Evolutionary conservation across 1,140 invertebrate species (phyloP), one percentile per base, ranked within the genome.

Genomic region (Neelides sp.): DNA sequence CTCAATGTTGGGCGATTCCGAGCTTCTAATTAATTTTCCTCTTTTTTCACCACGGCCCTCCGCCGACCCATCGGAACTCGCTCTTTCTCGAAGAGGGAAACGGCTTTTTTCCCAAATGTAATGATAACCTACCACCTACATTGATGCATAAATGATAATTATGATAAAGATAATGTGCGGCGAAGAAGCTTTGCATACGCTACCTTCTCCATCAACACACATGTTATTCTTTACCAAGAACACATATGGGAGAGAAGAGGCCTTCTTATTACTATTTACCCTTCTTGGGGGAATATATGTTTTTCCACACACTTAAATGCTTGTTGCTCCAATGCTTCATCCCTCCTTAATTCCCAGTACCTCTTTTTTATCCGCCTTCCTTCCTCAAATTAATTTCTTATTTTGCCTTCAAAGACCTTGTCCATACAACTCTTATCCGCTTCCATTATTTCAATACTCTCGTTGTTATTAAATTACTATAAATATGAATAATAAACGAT

Each of bases 61-160:
- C 32, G 15, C n/a, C 44, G 7, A 8, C 15, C 17, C 27, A 10
- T 13, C 5, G 12, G 4, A 10, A 4, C 36, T 19, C 19, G 12
- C 17, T 39, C 10, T 39, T 17, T 39, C 36, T 19, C 36, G 4
- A 17, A n/a, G 36, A 48, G 26, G n/a, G 47, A 48, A 48, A 48
- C 47, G 34, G 28, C 36, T 48, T 48, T 40, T 48, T 48, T n/a
- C n/a, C n/a, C 35, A 48, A 39, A 39, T 22, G 47, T 39, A 48
- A 48, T 39, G 47, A 43, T 39, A 30, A 23, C 37, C 22, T 52
- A 52, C 50, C 50, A 52, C 50, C 50, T 52, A 52, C 50, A 52
- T 52, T 40, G 50, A 52, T 52, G 27, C 44, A 47, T 46, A 52
- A 52, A 52, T 52, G 50, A 52, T 52, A 52, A 52, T 52, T 45